Evolutionary conservation across 2,888 invertebrate genomes (phyloP).

Genomic region (Poecilus cupreus): DNA sequence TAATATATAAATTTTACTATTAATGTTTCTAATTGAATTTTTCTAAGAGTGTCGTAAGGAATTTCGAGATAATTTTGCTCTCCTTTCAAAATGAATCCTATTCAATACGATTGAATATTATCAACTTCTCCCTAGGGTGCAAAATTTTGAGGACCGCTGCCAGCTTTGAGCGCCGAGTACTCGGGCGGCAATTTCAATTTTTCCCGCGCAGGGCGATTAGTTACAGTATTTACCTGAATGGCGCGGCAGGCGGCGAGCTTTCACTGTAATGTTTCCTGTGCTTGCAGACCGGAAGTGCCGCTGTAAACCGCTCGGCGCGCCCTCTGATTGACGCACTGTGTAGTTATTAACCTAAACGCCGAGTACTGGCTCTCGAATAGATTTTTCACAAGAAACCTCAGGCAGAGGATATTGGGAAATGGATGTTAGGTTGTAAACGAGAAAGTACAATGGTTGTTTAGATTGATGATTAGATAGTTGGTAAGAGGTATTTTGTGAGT

Average conservation of each 20-base stretch:
- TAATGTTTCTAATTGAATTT: too few species aligned
- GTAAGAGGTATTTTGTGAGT: neutral
- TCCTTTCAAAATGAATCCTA: too few species aligned
- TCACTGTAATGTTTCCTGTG: constrained; percentile 42
- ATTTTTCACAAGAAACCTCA: constrained; percentile 7
- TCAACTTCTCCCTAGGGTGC: neutral
- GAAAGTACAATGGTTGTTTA: constrained; percentile 21
- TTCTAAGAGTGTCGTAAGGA: too few species aligned
- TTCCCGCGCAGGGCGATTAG: constrained; percentile 28
- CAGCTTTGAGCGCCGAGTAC: neutral
- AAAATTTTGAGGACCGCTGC: neutral
- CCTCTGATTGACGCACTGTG: neutral
- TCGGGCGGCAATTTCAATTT: neutral
- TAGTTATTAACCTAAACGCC: neutral
- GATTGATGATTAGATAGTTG: constrained; percentile 13
- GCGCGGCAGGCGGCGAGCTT: constrained; percentile 33
- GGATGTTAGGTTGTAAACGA: constrained; percentile 1
- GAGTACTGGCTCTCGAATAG: neutral
- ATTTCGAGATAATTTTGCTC: too few species aligned
- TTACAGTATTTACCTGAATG: constrained; percentile 22
- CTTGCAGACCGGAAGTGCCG: constrained; percentile 32
- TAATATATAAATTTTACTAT: too few species aligned
- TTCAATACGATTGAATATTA: too few species aligned
- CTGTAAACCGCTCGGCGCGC: constrained; percentile 34
- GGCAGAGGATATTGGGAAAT: constrained; percentile 14